Base-by-base conservation (phyloP, 1,140 invertebrate species). In the Aphis craccivora region DNA sequence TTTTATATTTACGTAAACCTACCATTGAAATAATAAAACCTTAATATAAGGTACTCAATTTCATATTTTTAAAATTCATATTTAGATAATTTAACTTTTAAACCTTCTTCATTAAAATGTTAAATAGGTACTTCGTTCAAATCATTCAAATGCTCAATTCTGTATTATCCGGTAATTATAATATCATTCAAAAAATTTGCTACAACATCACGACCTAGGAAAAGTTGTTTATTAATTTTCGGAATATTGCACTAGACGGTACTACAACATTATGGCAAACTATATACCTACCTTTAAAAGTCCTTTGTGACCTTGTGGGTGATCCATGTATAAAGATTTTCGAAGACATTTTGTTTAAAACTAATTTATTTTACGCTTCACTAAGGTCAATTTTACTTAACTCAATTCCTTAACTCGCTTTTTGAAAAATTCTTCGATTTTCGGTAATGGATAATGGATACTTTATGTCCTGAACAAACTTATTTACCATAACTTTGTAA, bases 201-300 rank as follows among this genome's bases (percentile, higher is more conserved):
- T 40, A 40, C 37, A 40, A 1, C 37, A 1, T 40, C 37, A 40
- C 37, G 37, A 40, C 37, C 37, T 1, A 40, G 67, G 18, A 81
- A 81, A 81, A 81, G 67, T 81, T 76, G 35, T 81, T n/a, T n/a
- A 81, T 81, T 81, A 81, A 81, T 35, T 81, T 35, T 81, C 35
- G n/a, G 5, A 81, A 81, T 81, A 35, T 81, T 18, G 94, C 95
- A 94, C 45, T 88, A 20, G 48, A 48, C n/a, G 45, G 86, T 88
- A 3, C 2, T 18, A 88, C n/a, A 51, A 48, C 43, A 88, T 88
- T 88, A 53, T 1, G 43, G 45, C 2, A 88, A 88, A 8, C 45
- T 51, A 40, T 51, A 22, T 2, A 48, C 48, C 2, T 2, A 48
- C 48, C 2, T 88, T 88, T 25, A 88, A 88, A 48, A 88, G 25